Base-by-base conservation (phyloP, 2,113 vertebrate species). In the Hystrix cristata region DNA sequence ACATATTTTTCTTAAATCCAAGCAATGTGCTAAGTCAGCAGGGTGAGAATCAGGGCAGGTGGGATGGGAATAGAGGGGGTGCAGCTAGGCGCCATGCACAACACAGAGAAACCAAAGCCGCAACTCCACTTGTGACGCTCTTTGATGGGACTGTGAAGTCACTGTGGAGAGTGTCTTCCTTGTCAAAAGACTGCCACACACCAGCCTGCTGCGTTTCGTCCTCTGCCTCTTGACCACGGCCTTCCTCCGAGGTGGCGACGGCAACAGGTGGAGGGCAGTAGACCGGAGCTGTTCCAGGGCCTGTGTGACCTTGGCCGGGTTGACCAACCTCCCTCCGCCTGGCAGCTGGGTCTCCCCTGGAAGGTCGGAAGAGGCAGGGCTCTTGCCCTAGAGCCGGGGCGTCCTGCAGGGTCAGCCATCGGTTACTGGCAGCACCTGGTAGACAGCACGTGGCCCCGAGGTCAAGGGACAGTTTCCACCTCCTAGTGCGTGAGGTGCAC, bases 391-490 rank as follows among this genome's bases (percentile, higher is more conserved):
- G 16, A 60, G 25, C 10, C 87, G 57, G 88, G 97, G 87, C 0
- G 0, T 78, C 29, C 3, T 74, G 64, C n/a, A 48, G 53, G 60
- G 85, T 46, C 92, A 65, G 23, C 69, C 10, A 9, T 53, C 43
- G 34, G 96, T 74, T 87, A 64, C 88, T 95, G 89, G 71, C 19
- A 2, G 95, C 83, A 86, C n/a, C 97, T 38, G n/a, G n/a, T 19
- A 38, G 53, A 76, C 62, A 78, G 6, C 14, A 48, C 86, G 59
- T 92, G 53, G 65, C 69, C 18, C 76, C 55, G 25, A 84, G 67
- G 43, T 34, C 64, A 55, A 82, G 86, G 87, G 27, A 81, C 83
- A 85, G 92, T 86, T 7, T 48, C 74, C 46, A 31, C 43, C 46
- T 90, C 34, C 29, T 1, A 62, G 10, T 34, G 11, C n/a, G 53